phyloP scores from a whole-genome alignment of 2,113 vertebrate genomes.

The Origma solitaria region DNA sequence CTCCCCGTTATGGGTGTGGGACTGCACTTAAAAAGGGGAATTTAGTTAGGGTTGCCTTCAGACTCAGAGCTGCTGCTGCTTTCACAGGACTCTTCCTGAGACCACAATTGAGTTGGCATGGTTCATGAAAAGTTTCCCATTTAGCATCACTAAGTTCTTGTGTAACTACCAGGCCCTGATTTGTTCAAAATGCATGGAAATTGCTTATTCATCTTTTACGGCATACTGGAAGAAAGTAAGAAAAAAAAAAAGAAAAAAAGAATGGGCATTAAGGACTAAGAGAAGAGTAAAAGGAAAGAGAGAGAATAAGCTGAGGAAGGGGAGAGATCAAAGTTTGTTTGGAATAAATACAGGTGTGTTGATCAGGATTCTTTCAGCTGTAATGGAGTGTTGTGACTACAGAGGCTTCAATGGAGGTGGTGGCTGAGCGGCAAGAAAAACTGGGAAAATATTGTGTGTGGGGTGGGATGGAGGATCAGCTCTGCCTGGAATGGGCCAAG shows the following conservation, averaged over 20 bases:
- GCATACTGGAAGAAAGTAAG: background rate
- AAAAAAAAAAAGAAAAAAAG: background rate
- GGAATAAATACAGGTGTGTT: background rate
- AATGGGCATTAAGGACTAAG: background rate
- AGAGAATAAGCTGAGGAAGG: background rate
- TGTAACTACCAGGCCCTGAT: background rate
- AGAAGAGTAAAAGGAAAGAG: background rate
- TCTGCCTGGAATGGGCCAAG: background rate
- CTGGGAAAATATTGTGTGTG: background rate
- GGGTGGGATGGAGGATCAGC: background rate
- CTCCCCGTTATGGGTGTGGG: background rate
- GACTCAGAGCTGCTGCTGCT: background rate
- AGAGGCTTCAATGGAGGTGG: background rate
- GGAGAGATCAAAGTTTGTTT: background rate
- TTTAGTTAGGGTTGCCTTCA: background rate
- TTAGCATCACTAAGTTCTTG: background rate
- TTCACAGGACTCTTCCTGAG: background rate
- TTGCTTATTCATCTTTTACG: background rate
- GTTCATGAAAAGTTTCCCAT: background rate
- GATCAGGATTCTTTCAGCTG: background rate
- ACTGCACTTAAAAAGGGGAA: background rate
- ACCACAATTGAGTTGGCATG: accelerated
- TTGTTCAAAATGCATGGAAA: background rate
- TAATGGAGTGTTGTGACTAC: background rate
- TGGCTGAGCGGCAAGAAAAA: background rate